These are phyloP conservation scores for Schlechtendalia chinensis DNA, from an alignment of 1,140 invertebrate species.

Conservation along the genomic window DNA sequence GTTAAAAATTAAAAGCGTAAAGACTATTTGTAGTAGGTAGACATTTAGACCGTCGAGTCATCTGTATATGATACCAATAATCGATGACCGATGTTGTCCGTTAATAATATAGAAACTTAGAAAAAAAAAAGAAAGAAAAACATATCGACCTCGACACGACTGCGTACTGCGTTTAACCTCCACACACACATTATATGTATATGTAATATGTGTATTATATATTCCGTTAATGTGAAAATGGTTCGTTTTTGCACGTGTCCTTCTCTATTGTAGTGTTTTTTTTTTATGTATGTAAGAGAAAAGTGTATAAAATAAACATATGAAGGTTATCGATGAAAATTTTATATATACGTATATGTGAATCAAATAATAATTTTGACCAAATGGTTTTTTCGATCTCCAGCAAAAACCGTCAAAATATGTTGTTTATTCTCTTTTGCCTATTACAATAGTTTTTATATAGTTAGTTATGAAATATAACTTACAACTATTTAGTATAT, in stretches of 20 bases:
- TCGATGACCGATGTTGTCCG: background rate
- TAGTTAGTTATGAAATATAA: too few relatives aligned
- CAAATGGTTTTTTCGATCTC: too few relatives aligned
- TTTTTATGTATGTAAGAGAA: background rate
- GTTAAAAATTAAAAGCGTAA: too few relatives aligned
- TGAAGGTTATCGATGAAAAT: conserved; percentile 4
- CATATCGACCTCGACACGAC: conserved; percentile 1
- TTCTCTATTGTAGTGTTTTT: background rate
- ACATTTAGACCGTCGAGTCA: too few relatives aligned
- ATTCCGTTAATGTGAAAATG: background rate
- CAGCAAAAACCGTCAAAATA: too few relatives aligned
- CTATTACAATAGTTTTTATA: too few relatives aligned
- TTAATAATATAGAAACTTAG: background rate
- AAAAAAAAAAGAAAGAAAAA: background rate
- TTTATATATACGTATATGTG: background rate
- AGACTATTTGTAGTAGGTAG: too few relatives aligned
- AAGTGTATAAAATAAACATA: background rate
- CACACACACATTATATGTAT: too few relatives aligned
- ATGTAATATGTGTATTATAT: background rate
- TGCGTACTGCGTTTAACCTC: background rate
- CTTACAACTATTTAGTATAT: too few relatives aligned
- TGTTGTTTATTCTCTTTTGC: too few relatives aligned
- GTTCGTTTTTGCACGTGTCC: conserved; percentile 9
- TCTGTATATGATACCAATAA: too few relatives aligned
- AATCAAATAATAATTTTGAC: too few relatives aligned